Base-by-base conservation (phyloP, 2,113 vertebrate genomes). In the Oreochromis niloticus region DNA sequence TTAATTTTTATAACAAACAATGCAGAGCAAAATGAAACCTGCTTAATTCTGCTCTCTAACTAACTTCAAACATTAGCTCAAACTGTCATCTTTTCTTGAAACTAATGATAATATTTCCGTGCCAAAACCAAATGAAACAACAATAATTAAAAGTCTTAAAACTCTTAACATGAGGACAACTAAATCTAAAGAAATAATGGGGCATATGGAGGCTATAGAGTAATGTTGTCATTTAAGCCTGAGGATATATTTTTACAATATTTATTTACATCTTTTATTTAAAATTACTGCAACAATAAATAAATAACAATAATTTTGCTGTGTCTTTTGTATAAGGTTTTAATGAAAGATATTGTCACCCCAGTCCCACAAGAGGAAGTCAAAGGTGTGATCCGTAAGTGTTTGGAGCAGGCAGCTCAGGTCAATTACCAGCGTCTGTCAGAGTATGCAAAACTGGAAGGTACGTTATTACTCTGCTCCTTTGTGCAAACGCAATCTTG, bases 401-500 rank as follows among this genome's bases (percentile, higher is more conserved):
- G 99, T 96, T 96, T 99, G 95, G 98, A 99, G 90, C 98, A 99
- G 95, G 99, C 99, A 43, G 99, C 99, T 85, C 94, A 99, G 93
- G 97, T 99, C 92, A 99, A 99, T 96, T 99, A 99, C 94, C 98
- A 98, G 78, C 98, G 98, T 63, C 97, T 99, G 61, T 99, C 99
- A 63, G 98, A 99, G 92, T 99, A 99, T 91, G 99, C 99, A 95
- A 99, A 99, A 97, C 97, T 99, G 46, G 98, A 99, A 98, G 99
- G 99, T 99, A 97, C 96, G 97, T 89, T 82, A 80, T 30, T 17
- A 30, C 75, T 71, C 22, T 13, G 16, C 19, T 75, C 12, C 22
- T 30, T 43, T 61, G 10, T 78, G 10, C 17, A 16, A 50, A 32
- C 1, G 9, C 71, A 48, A 16, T 48, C 14, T 11, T 75, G 71